These are phyloP conservation scores for Machaerirhynchus nigripectus DNA, from an alignment of 2,113 vertebrate genomes.

Conservation along the genomic window DNA sequence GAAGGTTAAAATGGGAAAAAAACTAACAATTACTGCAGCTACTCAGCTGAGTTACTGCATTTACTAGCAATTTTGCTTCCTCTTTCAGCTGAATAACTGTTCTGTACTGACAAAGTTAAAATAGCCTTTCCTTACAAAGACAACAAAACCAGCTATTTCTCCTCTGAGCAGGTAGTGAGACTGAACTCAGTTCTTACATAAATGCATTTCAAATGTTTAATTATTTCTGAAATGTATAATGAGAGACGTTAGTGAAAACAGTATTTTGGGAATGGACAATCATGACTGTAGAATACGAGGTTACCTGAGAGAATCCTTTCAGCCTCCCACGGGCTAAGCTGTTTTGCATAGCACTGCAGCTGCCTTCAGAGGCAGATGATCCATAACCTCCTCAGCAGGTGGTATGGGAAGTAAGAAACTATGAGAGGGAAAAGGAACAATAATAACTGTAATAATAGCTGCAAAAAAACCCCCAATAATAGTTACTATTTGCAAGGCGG, in stretches of 20 bases:
- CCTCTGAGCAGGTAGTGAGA: not conserved
- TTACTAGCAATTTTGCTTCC: not conserved
- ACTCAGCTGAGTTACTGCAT: not conserved
- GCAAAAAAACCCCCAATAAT: not conserved
- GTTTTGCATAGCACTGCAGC: not conserved
- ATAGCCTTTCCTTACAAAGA: not conserved
- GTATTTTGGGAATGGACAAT: not conserved
- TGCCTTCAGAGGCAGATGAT: not conserved
- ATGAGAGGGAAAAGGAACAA: not conserved
- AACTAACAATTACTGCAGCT: not conserved
- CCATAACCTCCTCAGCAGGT: not conserved
- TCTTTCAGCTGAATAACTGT: not conserved
- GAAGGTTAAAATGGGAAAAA: not conserved
- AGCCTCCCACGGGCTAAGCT: not conserved
- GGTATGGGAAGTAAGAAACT: not conserved
- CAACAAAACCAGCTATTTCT: not conserved
- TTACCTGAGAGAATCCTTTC: not conserved
- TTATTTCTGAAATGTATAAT: not conserved
- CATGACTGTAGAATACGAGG: not conserved
- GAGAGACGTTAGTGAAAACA: not conserved
- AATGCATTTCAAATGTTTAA: not conserved
- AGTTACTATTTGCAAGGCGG: slow-evolving; percentile 15
- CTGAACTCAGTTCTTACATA: not conserved
- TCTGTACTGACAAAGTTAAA: not conserved
- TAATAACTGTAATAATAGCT: not conserved